These are phyloP conservation scores for Calycopis cecrops DNA, from an alignment of 1,140 invertebrate genomes.

Conservation along the genomic window DNA sequence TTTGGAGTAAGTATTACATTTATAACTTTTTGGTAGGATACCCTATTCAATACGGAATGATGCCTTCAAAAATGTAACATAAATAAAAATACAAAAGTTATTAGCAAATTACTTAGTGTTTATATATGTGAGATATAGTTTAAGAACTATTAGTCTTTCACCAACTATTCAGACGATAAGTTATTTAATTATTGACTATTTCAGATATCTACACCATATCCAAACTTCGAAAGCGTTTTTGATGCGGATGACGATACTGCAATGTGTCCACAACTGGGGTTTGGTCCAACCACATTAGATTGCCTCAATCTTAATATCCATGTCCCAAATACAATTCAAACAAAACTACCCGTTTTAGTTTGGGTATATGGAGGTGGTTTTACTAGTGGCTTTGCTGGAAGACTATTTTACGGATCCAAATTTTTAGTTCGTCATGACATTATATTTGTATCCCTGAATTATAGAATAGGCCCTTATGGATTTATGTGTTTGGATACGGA, in stretches of 20 bases:
- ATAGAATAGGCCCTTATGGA: conserved; percentile 18
- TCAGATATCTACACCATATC: background rate
- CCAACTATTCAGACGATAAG: no score
- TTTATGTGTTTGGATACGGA: conserved; percentile 19
- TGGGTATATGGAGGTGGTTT: conserved; percentile 84
- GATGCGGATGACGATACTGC: background rate
- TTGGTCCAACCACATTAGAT: conserved; percentile 16
- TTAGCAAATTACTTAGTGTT: no score
- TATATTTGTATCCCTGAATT: conserved; percentile 64
- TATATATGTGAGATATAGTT: no score
- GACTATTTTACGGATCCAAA: conserved; percentile 60
- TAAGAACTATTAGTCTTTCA: no score
- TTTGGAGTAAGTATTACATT: conserved; percentile 19
- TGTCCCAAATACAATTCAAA: conserved; percentile 30
- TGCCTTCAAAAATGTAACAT: no score
- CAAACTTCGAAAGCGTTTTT: background rate
- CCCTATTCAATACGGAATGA: no score
- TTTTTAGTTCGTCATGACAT: conserved; percentile 74
- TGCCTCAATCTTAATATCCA: conserved; percentile 44
- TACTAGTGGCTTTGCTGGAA: conserved; percentile 64
- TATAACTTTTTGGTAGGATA: background rate
- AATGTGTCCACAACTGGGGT: conserved; percentile 18
- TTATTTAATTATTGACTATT: no score
- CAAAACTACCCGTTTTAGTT: conserved; percentile 77
- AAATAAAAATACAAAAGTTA: no score